Evolutionary conservation across 2,888 invertebrate species (phyloP), one percentile per base, ranked within the genome.

Genomic region (Tridacna crocea): DNA sequence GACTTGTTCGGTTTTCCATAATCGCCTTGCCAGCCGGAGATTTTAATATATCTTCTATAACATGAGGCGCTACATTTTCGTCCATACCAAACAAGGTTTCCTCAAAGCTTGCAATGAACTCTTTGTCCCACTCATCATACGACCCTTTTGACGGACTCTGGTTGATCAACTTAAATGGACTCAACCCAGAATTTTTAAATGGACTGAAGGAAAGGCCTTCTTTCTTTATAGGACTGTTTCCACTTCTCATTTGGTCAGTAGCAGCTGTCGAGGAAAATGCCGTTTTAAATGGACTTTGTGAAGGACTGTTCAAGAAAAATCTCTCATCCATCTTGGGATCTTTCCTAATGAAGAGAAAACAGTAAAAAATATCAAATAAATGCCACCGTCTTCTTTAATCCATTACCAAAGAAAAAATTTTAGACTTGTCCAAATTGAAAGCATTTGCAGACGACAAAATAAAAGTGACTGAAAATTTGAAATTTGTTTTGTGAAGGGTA

Each of bases 41-140:
- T 27, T 84, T 84, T 26, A 91, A 66, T 51, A 89, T 86, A n/a
- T 89, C 90, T 74, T 87, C 89, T 11, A 75, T n/a, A 36, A 84
- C 55, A 76, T 86, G 78, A 17, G 87, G 83, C 60, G 85, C 75
- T 13, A 51, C 22, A 22, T 80, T 27, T 55, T 77, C 75, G n/a
- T 80, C 79, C 72, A 90, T 86, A 68, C 88, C 89, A 80, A 91
- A 90, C 22, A 91, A 77, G 63, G 90, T 90, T 65, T 90, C 91
- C 74, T 91, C 89, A 85, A 90, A 91, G 73, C 86, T 87, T 1
- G 89, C 85, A 73, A 91, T 86, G 70, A 91, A 89, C 60, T 88
- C 88, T 73, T 88, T 90, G 58, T 91, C 91, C 90, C 90, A 90
- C 22, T 89, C 90, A 61, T 90, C 89, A 72, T 87, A 85, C 2